These are phyloP conservation scores for Peromyscus nudipes DNA, from an alignment of 2,797 vertebrate species.

Conservation along the genomic window DNA sequence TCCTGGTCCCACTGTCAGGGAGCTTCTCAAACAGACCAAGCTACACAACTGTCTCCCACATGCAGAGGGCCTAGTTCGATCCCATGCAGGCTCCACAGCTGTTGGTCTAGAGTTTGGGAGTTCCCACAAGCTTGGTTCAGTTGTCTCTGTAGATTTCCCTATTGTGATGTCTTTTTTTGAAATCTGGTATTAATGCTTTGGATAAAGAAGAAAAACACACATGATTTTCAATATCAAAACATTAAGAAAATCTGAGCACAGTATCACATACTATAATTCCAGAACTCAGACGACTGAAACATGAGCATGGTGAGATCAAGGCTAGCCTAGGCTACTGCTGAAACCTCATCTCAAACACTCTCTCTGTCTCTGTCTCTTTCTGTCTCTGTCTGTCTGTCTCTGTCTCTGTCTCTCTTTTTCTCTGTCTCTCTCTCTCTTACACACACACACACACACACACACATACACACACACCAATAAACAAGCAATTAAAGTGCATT, in stretches of 20 bases:
- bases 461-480: background rate
- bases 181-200: background rate
- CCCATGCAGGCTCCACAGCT: no score
- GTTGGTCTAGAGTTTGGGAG: no score
- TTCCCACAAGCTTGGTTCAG: no score
- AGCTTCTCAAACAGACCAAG: no score
- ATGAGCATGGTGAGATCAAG: background rate
- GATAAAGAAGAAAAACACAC: background rate
- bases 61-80: no score
- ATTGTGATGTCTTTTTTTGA: background rate
- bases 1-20: no score
- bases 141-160: no score
- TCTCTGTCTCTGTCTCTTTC: background rate
- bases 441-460: background rate
- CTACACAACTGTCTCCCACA: no score
- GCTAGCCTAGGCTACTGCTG: background rate
- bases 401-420: background rate
- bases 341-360: background rate
- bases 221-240: conserved; percentile 14
- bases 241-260: background rate
- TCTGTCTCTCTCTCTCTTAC: no score
- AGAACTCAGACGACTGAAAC: background rate
- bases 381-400: background rate
- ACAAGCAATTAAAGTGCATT: background rate
- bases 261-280: background rate